Base-by-base conservation (phyloP, 2,888 invertebrate species). In the Adela reaumurella region DNA sequence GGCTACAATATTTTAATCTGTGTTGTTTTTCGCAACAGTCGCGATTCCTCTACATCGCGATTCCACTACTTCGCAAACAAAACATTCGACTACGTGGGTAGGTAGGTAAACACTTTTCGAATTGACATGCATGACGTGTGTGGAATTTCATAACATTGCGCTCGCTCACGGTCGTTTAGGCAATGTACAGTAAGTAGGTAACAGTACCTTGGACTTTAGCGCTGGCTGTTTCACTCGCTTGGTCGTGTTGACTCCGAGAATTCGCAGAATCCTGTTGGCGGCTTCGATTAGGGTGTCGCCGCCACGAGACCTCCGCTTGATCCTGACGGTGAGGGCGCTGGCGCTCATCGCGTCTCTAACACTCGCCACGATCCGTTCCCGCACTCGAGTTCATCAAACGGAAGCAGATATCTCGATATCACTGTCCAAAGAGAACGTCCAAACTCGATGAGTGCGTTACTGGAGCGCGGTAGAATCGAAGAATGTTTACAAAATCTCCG, bases 141-240 rank as follows among this genome's bases (percentile, higher is more conserved):
- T 24, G 4, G 24, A n/a, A n/a, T n/a, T n/a, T n/a, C n/a, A n/a
- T n/a, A n/a, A n/a, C n/a, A n/a, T n/a, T 24, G 24, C 24, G 24
- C 24, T 4, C 24, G 24, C 4, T 24, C 35, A n/a, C n/a, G n/a
- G n/a, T n/a, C n/a, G n/a, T n/a, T n/a, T n/a, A 64, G 72, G 70
- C 72, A 64, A 64, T 71, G 74, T 72, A 68, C 73, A n/a, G n/a
- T n/a, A n/a, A n/a, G n/a, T n/a, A n/a, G n/a, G n/a, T n/a, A n/a
- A n/a, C n/a, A n/a, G 74, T 72, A 78, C 78, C 78, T 78, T 78
- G 58, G 76, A 67, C 73, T 77, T 78, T 62, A 77, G 70, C 60
- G 78, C 76, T 65, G 76, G 70, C 65, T 79, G 76, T 74, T 80
- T 80, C 76, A 76, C 78, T 73, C 79, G 79, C 69, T 80, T 79